phyloP scores from a whole-genome alignment of 2,888 invertebrate species.

The Latrodectus elegans region DNA sequence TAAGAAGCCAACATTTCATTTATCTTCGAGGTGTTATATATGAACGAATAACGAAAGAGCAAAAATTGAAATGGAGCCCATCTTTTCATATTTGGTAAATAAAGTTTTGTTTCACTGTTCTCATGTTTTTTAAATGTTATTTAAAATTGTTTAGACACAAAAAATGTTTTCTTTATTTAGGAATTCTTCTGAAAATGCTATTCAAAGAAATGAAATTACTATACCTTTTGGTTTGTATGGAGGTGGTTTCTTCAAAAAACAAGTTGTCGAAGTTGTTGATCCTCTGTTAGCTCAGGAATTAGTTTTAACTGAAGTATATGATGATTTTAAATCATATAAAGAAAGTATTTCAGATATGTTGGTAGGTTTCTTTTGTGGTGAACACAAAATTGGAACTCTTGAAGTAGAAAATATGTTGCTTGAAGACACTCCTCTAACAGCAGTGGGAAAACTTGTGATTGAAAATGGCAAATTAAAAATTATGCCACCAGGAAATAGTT shows the following conservation, averaged over 20 bases:
- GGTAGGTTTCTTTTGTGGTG: slow-evolving; percentile 89
- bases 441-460: slow-evolving; percentile 84
- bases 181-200: slow-evolving; percentile 85
- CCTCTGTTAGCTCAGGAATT: slow-evolving; percentile 81
- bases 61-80: slow-evolving; percentile 64
- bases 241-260: slow-evolving; percentile 68
- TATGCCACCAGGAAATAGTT: slow-evolving; percentile 83
- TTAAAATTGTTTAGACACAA: neutral
- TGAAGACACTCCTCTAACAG: slow-evolving; percentile 86
- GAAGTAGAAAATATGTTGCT: slow-evolving; percentile 90
- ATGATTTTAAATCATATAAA: slow-evolving; percentile 86
- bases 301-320: slow-evolving; percentile 88
- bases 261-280: slow-evolving; percentile 84
- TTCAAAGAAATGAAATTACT: slow-evolving; percentile 85
- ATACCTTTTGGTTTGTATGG: slow-evolving; percentile 85
- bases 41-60: slow-evolving; percentile 74
- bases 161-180: slow-evolving; percentile 77
- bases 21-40: slow-evolving; percentile 86
- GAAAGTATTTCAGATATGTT: slow-evolving; percentile 86
- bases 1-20: slow-evolving; percentile 84
- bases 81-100: slow-evolving; percentile 55
- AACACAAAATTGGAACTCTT: slow-evolving; percentile 86
- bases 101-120: neutral
- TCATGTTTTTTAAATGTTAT: neutral
- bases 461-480: slow-evolving; percentile 80